phyloP scores from a whole-genome alignment of 2,888 invertebrate genomes.

The Caenorhabditis parvicauda region DNA sequence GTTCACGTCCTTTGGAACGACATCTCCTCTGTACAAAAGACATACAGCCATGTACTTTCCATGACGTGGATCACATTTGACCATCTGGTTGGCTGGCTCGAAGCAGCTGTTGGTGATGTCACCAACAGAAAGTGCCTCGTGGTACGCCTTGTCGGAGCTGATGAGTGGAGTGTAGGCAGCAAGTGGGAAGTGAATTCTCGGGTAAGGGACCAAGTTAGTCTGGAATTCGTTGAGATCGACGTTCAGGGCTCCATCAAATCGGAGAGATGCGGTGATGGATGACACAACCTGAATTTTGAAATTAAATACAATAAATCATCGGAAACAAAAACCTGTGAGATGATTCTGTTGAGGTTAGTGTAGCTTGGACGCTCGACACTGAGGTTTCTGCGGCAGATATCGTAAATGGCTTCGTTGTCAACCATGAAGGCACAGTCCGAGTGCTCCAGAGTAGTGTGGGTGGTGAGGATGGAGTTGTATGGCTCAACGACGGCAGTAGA shows the following conservation, averaged over 20 bases:
- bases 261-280: conserved; percentile 85
- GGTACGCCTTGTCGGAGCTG: conserved; percentile 41
- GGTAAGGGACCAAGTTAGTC: conserved; percentile 73
- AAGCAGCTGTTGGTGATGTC: conserved; percentile 92
- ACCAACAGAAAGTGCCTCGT: conserved; percentile 49
- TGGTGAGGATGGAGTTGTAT: conserved; percentile 91
- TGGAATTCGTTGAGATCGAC: conserved; percentile 81
- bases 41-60: conserved; percentile 67
- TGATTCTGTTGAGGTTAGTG: conserved; percentile 85
- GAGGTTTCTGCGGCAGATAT: conserved; percentile 77
- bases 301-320: not conserved
- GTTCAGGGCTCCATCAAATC: conserved; percentile 84
- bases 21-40: conserved; percentile 74
- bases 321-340: conserved; percentile 70
- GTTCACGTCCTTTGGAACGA: conserved; percentile 87
- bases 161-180: conserved; percentile 67
- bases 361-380: conserved; percentile 72
- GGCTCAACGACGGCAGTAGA: conserved; percentile 91
- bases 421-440: conserved; percentile 89
- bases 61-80: conserved; percentile 76
- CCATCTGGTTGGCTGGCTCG: conserved; percentile 83
- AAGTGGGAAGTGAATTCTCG: conserved; percentile 84
- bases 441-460: conserved; percentile 88
- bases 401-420: conserved; percentile 88
- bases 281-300: conserved; percentile 72